Base-by-base conservation (phyloP, 2,888 invertebrate genomes). In the Nebria salina region DNA sequence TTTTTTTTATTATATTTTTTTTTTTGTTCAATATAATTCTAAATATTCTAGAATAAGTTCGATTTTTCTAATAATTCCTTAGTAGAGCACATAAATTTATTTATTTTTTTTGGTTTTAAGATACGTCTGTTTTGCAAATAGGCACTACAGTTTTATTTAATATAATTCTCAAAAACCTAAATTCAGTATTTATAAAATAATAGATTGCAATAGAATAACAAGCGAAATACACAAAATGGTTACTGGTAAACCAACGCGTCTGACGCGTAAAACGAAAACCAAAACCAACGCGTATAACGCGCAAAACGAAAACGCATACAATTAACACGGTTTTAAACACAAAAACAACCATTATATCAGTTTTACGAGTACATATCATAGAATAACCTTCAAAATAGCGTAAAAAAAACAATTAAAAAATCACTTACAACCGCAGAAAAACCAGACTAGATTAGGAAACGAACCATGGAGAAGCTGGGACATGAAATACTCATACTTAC, bases 61-160 rank as follows among this genome's bases (percentile, higher is more conserved):
- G 79, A 54, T 79, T 79, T 74, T 54, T 43, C 79, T 79, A 79
- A 68, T 79, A 70, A 26, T 13, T 65, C 43, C 79, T 79, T 79
- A 70, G 15, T 26, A 70, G 43, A 79, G 79, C 79, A 79, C 79
- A 79, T 79, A 79, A 79, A 79, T 78, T 73, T 79, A 74, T 75
- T 79, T 74, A 54, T 54, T 54, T 54, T 43, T 43, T 54, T 54
- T 8, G 54, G 2, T 75, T 79, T 79, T 79, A 34, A 79, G 79
- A 79, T 79, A 79, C 79, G 79, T 79, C 74, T 72, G 79, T 79
- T 54, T 70, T 79, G 74, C 75, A 66, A 79, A 73, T 79, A 79
- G 79, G 79, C 79, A 79, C 79, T 79, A 79, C 79, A 79, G 79
- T 79, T 79, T 72, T 54, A 65, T 79, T 78, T 79, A 73, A 74